Percentiles rank a stretch among this genome's conserved stretches.
Conservation (phyloP, 1,140 invertebrate genomes). For the Rhyzopertha dominica region DNA sequence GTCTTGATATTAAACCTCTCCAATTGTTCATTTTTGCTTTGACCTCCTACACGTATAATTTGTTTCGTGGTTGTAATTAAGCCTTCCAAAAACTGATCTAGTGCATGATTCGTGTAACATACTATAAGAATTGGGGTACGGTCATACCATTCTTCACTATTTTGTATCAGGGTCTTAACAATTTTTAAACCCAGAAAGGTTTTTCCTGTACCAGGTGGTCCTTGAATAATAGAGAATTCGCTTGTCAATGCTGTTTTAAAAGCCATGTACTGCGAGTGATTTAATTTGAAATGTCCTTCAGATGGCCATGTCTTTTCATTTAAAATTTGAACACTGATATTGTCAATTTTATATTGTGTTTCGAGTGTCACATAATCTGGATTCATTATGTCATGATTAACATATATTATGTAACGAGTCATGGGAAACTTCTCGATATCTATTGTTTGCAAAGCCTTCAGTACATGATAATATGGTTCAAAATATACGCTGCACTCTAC, state of each 20-base stretch:
- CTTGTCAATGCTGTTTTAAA: constrained; percentile 55
- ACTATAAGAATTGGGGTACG: constrained; percentile 65
- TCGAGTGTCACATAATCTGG: constrained; percentile 27
- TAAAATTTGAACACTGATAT: constrained; percentile 30
- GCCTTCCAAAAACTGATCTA: constrained; percentile 85
- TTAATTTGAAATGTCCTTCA: constrained; percentile 47
- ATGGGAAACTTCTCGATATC: constrained; percentile 54
- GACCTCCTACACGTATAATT: constrained; percentile 68
- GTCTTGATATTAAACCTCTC: too few species aligned
- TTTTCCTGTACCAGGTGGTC: constrained; percentile 76
- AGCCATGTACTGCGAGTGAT: constrained; percentile 56
- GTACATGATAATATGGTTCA: constrained; percentile 61
- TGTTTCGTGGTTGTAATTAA: constrained; percentile 52
- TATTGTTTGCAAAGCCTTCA: constrained; percentile 56
- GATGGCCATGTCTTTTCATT: constrained; percentile 46
- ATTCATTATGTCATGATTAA: constrained; percentile 31
- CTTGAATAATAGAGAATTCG: constrained; percentile 72
- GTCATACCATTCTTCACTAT: constrained; percentile 37
- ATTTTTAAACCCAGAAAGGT: constrained; percentile 70
- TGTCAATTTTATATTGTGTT: constrained; percentile 16
- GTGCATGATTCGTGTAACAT: constrained; percentile 82
- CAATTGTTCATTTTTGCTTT: constrained; percentile 58
- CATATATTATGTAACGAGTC: constrained; percentile 52
- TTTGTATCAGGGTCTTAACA: constrained; percentile 54
- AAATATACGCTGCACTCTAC: constrained; percentile 64